Conservation (phyloP, 2,888 invertebrate genomes). For the Cerastoderma edule region DNA sequence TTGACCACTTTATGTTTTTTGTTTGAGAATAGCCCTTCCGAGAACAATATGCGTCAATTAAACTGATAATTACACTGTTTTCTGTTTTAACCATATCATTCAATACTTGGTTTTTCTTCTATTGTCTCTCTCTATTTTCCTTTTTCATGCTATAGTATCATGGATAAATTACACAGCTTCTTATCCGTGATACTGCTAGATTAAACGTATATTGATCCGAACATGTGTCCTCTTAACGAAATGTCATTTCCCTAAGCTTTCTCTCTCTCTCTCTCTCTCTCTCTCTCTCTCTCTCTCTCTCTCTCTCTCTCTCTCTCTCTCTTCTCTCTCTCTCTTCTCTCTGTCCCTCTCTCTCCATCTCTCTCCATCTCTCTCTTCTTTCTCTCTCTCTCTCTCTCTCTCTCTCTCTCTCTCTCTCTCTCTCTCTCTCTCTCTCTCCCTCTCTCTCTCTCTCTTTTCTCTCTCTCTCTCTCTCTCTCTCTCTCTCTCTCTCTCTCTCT, state of each 20-base stretch:
- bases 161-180: conserved; percentile 93
- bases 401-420: conserved; percentile 24
- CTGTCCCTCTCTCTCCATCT: background rate
- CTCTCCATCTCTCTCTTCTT: conserved; percentile 3
- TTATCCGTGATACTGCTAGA: conserved; percentile 95
- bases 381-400: conserved; percentile 26
- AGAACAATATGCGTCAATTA: too few species aligned
- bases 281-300: background rate
- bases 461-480: background rate
- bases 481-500: too few species aligned
- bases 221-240: conserved; percentile 87
- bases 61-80: too few species aligned
- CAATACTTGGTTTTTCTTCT: too few species aligned
- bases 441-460: conserved; percentile 17
- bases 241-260: background rate
- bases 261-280: background rate
- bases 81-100: too few species aligned
- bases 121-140: too few species aligned
- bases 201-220: conserved; percentile 93
- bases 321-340: background rate
- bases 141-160: background rate
- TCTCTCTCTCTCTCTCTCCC: conserved; percentile 17
- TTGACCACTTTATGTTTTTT: too few species aligned
- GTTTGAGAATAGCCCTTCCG: too few species aligned
- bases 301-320: background rate